Base-by-base conservation (phyloP, 2,888 invertebrate species). In the Platerodrilus igneus region DNA sequence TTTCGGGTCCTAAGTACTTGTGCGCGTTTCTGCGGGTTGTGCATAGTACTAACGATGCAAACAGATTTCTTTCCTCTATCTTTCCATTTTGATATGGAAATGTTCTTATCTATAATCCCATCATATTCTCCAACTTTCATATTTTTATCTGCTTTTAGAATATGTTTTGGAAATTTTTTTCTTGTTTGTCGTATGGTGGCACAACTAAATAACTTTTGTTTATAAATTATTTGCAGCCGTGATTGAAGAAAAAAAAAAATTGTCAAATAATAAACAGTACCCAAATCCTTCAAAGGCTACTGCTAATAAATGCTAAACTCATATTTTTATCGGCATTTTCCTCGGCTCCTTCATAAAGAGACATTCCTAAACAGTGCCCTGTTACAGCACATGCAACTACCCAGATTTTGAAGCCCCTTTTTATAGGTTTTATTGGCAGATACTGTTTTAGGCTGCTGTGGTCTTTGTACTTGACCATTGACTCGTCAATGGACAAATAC, bases 381-480 rank as follows among this genome's bases (percentile, higher is more conserved):
- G 25, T 33, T n/a, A 19, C 33, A 34, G 26, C 23, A 17, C 39
- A 39, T 6, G 39, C 39, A 8, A 34, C 13, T 10, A 26, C 35
- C 40, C 35, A 40, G 3, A 40, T 11, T 18, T 40, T 40, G 29
- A 37, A 37, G 7, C 41, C 37, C 11, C 34, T 14, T 37, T 37
- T 37, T n/a, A 37, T 32, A 8, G 37, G 41, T 21, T 41, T 32
- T 33, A 32, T 31, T n/a, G 32, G 41, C 37, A 41, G 31, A 19
- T 29, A 35, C 23, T 40, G 28, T 20, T 41, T 41, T 16, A 41
- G 28, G 17, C 25, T 28, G 8, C 15, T 21, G n/a, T 28, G 11
- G 10, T 34, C 34, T 27, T 34, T 34, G 15, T 20, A 41, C 19
- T 22, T 22, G 8, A 41, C 31, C 41, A 41, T 37, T 5, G 23